phyloP scores from a whole-genome alignment of 2,113 vertebrate genomes.

The Ammodytes marinus region DNA sequence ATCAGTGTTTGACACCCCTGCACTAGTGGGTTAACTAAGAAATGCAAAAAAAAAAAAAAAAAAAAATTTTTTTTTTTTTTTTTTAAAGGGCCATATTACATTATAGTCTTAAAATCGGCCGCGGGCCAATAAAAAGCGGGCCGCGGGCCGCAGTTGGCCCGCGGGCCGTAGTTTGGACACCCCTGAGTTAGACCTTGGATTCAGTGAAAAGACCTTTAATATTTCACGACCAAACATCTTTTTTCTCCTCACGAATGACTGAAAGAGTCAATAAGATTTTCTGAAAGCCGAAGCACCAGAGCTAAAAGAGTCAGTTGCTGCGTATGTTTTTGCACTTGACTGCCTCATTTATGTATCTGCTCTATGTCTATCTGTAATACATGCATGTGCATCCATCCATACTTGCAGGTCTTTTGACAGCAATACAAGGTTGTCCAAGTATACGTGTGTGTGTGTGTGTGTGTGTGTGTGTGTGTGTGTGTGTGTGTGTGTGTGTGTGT shows the following conservation, averaged over 20 bases:
- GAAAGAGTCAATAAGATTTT: constrained; percentile 2
- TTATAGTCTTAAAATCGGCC: no score
- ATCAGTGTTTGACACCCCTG: no score
- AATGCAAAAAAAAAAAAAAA: no score
- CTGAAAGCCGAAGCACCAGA: constrained; percentile 8
- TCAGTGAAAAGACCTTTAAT: constrained; percentile 8
- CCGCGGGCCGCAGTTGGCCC: no score
- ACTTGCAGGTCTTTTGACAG: constrained; percentile 45
- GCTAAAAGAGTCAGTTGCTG: constrained; percentile 7
- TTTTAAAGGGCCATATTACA: no score
- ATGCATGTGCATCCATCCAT: constrained; percentile 8
- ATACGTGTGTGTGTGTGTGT: background rate
- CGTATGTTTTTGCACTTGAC: constrained; percentile 6
- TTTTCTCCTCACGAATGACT: background rate
- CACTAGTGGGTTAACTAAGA: no score
- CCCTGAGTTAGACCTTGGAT: constrained; percentile 3
- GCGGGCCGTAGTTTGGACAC: no score
- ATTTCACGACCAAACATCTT: constrained; percentile 7
- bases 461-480: no score
- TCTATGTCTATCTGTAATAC: background rate
- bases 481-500: background rate
- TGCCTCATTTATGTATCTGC: constrained; percentile 4
- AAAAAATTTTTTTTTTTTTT: no score
- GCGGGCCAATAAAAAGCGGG: no score
- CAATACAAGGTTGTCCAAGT: constrained; percentile 39